Evolutionary conservation across 37 sponge, comb jelly and placozoan species (phyloP), one percentile per base, ranked within the genome.

Genomic region (Beroe forskalii): DNA sequence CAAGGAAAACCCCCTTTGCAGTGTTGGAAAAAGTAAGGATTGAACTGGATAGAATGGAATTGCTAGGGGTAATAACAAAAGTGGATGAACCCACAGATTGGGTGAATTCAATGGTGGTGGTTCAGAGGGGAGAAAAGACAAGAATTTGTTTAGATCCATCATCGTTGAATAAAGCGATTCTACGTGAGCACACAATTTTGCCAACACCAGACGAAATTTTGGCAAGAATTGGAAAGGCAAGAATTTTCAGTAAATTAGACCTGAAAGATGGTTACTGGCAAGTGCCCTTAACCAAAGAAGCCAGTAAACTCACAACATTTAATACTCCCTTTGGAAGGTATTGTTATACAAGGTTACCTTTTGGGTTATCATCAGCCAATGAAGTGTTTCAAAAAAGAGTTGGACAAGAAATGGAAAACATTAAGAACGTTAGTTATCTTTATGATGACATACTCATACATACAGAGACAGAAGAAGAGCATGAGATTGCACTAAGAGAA

Each of bases 321-420:
- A 90, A 90, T 48, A 93, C 92, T 19, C 91, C 92, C 27, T 89
- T 43, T n/a, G 91, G 93, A 31, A 61, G 91, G 19, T 93, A 86
- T 33, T 63, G 93, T 40, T 92, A 91, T 90, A 67, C 76, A 61
- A 22, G 94, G 22, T 38, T 93, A 20, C 93, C 92, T 3, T 93
- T 93, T 44, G 95, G 95, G 0, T 30, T 93, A 4, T 92, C 91
- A 41, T 93, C 93, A 67, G 91, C 93, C n/a, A 93, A 93, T 12
- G 92, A 93, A 27, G 93, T 93, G 1, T 92, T 93, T 61, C 94
- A 94, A 40, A 62, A 92, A 36, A 76, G 93, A 27, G 93, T 93
- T 92, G 60, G 91, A 42, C 41, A 33, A 1, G 76, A 93, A 8
- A 69, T 90, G 14, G 20, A 69, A 17, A 91, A 89, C 8, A 60